Percentiles rank a stretch among this genome's conserved stretches.
Evolutionary conservation across 2,888 invertebrate species (phyloP).

Genomic region (Drosophila sordidula): DNA sequence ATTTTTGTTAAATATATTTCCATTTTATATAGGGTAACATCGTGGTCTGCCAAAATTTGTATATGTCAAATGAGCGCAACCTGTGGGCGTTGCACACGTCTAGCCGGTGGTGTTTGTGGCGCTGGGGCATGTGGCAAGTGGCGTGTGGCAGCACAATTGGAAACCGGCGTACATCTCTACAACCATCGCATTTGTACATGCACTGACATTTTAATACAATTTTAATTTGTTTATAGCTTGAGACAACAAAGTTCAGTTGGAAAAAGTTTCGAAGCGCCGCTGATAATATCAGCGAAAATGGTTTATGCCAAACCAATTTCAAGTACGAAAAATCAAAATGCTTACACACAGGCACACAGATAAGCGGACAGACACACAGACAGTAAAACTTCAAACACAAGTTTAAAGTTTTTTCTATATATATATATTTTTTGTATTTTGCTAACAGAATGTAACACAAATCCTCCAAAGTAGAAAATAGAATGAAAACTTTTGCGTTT

Average conservation of each 20-base stretch:
- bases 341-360: constrained; percentile 6
- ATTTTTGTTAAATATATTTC: too few relatives aligned
- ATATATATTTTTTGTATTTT: constrained; percentile 21
- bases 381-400: constrained; percentile 63
- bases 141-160: constrained; percentile 34
- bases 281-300: constrained; percentile 61
- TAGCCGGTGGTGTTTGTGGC: constrained; percentile 36
- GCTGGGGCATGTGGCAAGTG: constrained; percentile 7
- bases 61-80: neutral
- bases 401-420: constrained; percentile 55
- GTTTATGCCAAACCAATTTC: constrained; percentile 76
- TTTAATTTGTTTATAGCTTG: constrained; percentile 77
- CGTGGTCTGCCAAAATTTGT: neutral
- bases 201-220: constrained; percentile 67
- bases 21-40: constrained; percentile 8
- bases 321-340: constrained; percentile 75
- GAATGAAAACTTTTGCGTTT: constrained; percentile 75
- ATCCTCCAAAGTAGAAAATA: constrained; percentile 78
- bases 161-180: constrained; percentile 7
- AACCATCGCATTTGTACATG: constrained; percentile 33
- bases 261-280: constrained; percentile 38
- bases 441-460: constrained; percentile 72
- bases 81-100: constrained; percentile 28
- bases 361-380: constrained; percentile 2
- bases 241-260: constrained; percentile 57